Evolutionary conservation across 2,797 vertebrate species (phyloP).

Genomic region (Thalassophryne amazonica): DNA sequence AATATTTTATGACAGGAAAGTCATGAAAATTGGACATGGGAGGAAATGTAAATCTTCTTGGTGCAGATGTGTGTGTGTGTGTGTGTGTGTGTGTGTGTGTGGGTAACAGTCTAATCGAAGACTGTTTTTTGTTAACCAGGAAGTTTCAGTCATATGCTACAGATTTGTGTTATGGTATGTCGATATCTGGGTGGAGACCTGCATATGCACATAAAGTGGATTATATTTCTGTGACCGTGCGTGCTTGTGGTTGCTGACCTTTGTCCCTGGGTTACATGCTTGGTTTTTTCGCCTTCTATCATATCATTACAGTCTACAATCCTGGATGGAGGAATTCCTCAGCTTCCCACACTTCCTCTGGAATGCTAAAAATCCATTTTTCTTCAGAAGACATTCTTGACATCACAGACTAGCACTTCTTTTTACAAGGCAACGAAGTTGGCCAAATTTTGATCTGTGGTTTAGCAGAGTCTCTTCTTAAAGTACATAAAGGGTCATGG

Average conservation of each 20-base stretch:
- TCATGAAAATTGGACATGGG: no score
- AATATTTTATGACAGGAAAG: no score
- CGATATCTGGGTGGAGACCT: background rate
- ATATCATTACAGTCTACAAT: conserved; percentile 60
- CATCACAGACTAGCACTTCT: conserved; percentile 16
- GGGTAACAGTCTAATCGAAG: no score
- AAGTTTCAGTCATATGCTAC: no score
- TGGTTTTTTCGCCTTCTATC: conserved; percentile 33
- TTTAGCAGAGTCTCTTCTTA: conserved; percentile 9
- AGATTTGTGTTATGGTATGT: background rate
- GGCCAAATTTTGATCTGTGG: background rate
- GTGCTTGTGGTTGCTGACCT: conserved; percentile 16
- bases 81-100: background rate
- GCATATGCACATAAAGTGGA: conserved; percentile 11
- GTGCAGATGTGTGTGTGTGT: background rate
- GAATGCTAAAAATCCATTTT: conserved; percentile 48
- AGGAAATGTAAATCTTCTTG: no score
- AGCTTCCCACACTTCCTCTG: conserved; percentile 39
- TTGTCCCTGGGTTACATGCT: conserved; percentile 18
- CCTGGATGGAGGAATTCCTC: conserved; percentile 48
- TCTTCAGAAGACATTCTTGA: conserved; percentile 40
- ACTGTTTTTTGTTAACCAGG: no score
- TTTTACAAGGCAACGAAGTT: conserved; percentile 11
- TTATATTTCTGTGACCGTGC: conserved; percentile 18
- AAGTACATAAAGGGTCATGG: conserved; percentile 8